These are phyloP conservation scores for Aleiodes alternator DNA, from an alignment of 2,888 invertebrate genomes.

Conservation along the genomic window DNA sequence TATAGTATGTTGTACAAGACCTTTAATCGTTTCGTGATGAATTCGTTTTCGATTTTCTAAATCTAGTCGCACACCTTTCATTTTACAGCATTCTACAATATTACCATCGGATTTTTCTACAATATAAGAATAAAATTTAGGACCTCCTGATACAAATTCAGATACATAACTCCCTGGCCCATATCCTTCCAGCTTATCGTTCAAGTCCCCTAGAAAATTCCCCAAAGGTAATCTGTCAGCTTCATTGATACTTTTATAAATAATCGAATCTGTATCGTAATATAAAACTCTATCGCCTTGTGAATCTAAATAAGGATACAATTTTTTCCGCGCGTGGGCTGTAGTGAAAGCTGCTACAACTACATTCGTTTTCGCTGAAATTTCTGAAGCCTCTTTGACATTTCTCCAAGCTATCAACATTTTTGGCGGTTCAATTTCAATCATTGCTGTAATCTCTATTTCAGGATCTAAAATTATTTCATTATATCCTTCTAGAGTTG, in stretches of 20 bases:
- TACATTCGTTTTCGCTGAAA: conserved; percentile 1
- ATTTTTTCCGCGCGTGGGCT: conserved; percentile 23
- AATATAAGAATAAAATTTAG: conserved; percentile 19
- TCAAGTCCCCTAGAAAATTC: conserved; percentile 42
- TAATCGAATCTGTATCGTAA: conserved; percentile 44
- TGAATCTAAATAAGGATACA: background rate
- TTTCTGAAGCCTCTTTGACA: no score
- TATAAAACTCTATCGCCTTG: conserved; percentile 29
- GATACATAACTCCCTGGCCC: conserved; percentile 33
- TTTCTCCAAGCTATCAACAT: no score
- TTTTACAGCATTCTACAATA: background rate
- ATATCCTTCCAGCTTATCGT: conserved; percentile 35
- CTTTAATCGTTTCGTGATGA: conserved; percentile 7
- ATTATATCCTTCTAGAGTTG: no score
- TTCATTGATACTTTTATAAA: conserved; percentile 19
- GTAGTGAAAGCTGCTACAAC: conserved; percentile 44
- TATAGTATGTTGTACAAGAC: background rate
- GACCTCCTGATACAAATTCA: conserved; percentile 31
- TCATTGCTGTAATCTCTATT: no score
- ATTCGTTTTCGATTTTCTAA: conserved; percentile 9
- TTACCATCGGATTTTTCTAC: conserved; percentile 1
- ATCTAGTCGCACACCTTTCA: conserved; percentile 13
- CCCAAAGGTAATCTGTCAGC: background rate
- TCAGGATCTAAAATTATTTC: no score
- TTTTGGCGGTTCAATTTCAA: no score